These are phyloP conservation scores for Tyria jacobaeae DNA, from an alignment of 2,888 invertebrate genomes.

Conservation along the genomic window DNA sequence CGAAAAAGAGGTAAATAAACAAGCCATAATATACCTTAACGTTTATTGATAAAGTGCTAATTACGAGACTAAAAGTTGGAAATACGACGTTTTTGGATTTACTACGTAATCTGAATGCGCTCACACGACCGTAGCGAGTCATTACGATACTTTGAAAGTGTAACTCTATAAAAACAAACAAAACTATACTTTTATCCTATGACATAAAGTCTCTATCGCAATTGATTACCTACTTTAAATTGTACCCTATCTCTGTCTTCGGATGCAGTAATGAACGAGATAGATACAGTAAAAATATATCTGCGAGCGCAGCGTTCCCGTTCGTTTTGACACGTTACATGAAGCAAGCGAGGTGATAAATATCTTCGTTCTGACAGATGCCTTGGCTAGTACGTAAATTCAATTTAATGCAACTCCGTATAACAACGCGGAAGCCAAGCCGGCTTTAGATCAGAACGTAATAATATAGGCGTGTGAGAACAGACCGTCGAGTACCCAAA, in stretches of 20 bases:
- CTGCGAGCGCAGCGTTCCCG: conserved; percentile 74
- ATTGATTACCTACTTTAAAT: conserved; percentile 52
- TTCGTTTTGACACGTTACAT: conserved; percentile 79
- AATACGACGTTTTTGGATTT: conserved; percentile 63
- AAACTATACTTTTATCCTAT: conserved; percentile 70
- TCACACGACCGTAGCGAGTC: conserved; percentile 85
- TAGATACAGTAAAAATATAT: conserved; percentile 68
- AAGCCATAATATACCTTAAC: conserved; percentile 56
- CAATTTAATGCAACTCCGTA: conserved; percentile 61
- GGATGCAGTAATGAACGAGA: conserved; percentile 62
- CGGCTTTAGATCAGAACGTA: conserved; percentile 50
- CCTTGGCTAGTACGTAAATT: conserved; percentile 60
- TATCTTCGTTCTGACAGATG: conserved; percentile 74
- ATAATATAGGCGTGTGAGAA: conserved; percentile 69
- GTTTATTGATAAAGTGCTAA: conserved; percentile 48
- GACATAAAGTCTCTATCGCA: conserved; percentile 67
- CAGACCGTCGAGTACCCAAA: conserved; percentile 65
- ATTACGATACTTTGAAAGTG: conserved; percentile 81
- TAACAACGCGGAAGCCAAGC: conserved; percentile 69
- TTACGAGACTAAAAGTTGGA: conserved; percentile 32
- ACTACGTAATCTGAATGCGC: conserved; percentile 74
- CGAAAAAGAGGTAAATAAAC: conserved; percentile 53
- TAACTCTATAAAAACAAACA: conserved; percentile 65
- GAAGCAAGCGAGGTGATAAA: conserved; percentile 75
- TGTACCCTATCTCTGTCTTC: conserved; percentile 62